phyloP scores from a whole-genome alignment of 2,797 vertebrate species.

The Emydoidea blandingii region DNA sequence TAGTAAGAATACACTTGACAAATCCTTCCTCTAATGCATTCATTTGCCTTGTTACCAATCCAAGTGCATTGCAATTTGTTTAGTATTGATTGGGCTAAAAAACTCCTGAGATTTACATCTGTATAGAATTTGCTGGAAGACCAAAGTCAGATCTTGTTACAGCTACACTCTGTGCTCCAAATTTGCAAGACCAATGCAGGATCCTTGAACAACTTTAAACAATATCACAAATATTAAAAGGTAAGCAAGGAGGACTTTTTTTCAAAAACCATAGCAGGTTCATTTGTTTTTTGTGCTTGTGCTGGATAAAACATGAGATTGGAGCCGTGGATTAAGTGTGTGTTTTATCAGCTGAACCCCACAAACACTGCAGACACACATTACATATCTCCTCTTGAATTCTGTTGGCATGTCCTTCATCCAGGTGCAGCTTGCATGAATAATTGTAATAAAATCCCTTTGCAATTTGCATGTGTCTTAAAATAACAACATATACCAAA shows the following conservation, averaged over 20 bases:
- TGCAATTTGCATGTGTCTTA: background rate
- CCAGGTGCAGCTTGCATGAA: background rate
- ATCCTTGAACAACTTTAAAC: slow-evolving; percentile 29
- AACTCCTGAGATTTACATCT: slow-evolving; percentile 42
- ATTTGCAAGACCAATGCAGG: slow-evolving; percentile 48
- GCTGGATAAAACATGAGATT: background rate
- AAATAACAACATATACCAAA: background rate
- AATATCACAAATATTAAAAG: slow-evolving; percentile 35
- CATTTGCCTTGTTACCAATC: slow-evolving; percentile 17
- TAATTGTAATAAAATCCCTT: background rate
- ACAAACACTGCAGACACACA: background rate
- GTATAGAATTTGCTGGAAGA: background rate
- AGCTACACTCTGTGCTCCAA: background rate
- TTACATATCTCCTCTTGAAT: background rate
- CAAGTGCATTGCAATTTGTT: slow-evolving; percentile 25
- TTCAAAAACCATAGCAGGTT: background rate
- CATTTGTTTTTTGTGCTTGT: background rate
- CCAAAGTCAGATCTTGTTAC: slow-evolving; percentile 21
- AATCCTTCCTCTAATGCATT: slow-evolving; percentile 5
- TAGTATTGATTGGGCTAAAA: slow-evolving; percentile 28
- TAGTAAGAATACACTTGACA: background rate
- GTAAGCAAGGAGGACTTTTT: background rate
- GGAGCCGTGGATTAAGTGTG: background rate
- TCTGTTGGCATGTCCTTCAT: background rate
- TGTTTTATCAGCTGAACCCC: background rate